Evolutionary conservation across 1,140 invertebrate species (phyloP), one percentile per base, ranked within the genome.

Genomic region (Heliconius hermathena): DNA sequence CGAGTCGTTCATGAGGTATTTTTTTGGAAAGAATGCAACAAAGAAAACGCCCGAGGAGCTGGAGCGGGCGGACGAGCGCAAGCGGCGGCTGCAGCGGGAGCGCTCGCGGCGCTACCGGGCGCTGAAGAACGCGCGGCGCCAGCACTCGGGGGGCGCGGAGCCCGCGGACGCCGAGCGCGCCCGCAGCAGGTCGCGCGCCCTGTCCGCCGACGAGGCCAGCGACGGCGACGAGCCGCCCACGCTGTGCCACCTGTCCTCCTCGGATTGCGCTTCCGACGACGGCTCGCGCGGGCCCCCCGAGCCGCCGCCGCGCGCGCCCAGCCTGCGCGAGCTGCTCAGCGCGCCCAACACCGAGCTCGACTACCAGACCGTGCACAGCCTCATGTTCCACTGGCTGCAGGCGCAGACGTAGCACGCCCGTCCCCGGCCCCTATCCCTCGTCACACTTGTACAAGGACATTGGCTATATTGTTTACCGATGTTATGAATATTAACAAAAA

Each of bases 351-450:
- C 90, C 22, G 93, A 94, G 82, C 84, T 94, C 8, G 93, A 94
- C 84, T 94, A 93, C 76, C 90, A 89, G 11, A 94, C 93, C 0
- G 91, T 94, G 74, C 93, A 94, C 86, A 94, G 93, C 81, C 92
- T 94, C 77, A 94, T 94, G 93, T 92, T 94, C 77, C 93, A 94
- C 83, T 94, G 93, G 93, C 83, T 94, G 84, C 93, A 94, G 81
- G 93, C 93, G 88, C 54, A 74, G 52, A 78, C 49, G 22, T 36
- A 71, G 26, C 57, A 18, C 49, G 18, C 57, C 18, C 6, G 16
- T 5, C 0, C 77, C 88, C 84, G 85, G 84, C 82, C 84, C 77
- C 81, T 85, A 78, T 80, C 79, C 79, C 79, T 60, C 16, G 26
- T 52, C 73, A 22, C 8, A 74, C 16, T 46, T 74, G 49, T 29